Percentiles rank a stretch among this genome's conserved stretches.
phyloP scores from a whole-genome alignment of 2,797 vertebrate genomes.

The Lagorchestes hirsutus region DNA sequence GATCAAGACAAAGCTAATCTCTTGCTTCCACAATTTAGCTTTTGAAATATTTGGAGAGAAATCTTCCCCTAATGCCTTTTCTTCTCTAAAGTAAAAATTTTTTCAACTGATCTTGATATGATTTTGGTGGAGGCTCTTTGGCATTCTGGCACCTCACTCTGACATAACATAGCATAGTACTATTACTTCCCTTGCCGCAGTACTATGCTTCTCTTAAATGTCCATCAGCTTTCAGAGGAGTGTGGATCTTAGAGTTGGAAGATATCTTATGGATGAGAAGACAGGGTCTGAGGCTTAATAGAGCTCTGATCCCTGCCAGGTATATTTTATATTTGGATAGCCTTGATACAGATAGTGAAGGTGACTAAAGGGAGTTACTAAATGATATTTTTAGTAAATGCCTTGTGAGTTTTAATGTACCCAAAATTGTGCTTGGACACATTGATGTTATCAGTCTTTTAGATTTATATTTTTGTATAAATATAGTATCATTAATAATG shows the following conservation, averaged over 20 bases:
- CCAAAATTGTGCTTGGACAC: not conserved
- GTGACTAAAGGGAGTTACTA: not conserved
- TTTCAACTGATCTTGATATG: not conserved
- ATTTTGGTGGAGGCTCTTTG: not conserved
- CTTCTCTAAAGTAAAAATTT: not conserved
- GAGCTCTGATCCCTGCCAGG: not conserved
- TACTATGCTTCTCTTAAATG: not conserved
- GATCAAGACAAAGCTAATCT: not conserved
- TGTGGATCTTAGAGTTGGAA: not conserved
- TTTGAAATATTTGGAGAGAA: not conserved
- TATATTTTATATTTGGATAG: not conserved
- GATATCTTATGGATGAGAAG: not conserved
- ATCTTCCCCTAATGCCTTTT: not conserved
- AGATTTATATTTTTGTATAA: not conserved
- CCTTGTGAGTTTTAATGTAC: not conserved
- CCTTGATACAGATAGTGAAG: not conserved
- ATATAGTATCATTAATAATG: too few relatives aligned
- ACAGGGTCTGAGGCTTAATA: not conserved
- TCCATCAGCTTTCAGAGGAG: not conserved
- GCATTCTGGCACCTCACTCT: not conserved
- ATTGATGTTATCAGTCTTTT: not conserved
- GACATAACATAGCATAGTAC: not conserved
- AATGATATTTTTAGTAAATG: not conserved
- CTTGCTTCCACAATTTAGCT: not conserved
- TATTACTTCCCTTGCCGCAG: not conserved